Base-by-base conservation (phyloP, 2,113 vertebrate genomes). In the Melanotaenia duboulayi region DNA sequence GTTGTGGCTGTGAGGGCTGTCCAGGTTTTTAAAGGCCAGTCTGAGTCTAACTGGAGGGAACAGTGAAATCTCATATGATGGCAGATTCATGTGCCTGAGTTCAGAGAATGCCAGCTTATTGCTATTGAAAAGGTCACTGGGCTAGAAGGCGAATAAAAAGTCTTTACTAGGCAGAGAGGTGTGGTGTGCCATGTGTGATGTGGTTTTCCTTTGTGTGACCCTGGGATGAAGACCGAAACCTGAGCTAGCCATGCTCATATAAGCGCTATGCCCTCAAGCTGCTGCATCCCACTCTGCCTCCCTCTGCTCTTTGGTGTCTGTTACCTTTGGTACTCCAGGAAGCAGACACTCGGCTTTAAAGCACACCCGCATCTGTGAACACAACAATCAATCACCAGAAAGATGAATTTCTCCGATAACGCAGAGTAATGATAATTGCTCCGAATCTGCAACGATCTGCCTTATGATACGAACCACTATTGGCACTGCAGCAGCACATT, bases 321-420 rank as follows among this genome's bases (percentile, higher is more conserved):
- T 90, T 91, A 87, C 89, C 71, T 69, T 76, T 81, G 76, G 76
- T 86, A 58, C 78, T 88, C 73, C 84, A 89, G 84, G 88, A 90
- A 90, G 81, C 75, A 84, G 82, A 82, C 71, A 20, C 74, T 17
- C 8, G n/a, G 54, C 82, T 71, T 70, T 56, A 72, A 81, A 82
- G 79, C 51, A 75, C 69, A 59, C 69, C 70, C 42, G 68, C 64
- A 65, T 80, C 63, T 28, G 50, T 20, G 37, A 81, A 72, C 50
- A 44, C 81, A 78, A 85, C 32, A 84, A 92, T 92, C 91, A 92
- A 91, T 92, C 88, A 83, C 68, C 58, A 65, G 78, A 76, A 73
- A 74, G 86, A 92, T 90, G 74, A 87, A 86, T 89, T 88, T 92
- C 88, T 89, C 85, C 61, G 64, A 91, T 92, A 92, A 87, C 64